These are phyloP conservation scores for Odobenus rosmarus DNA, from an alignment of 2,113 vertebrate genomes.

Conservation along the genomic window DNA sequence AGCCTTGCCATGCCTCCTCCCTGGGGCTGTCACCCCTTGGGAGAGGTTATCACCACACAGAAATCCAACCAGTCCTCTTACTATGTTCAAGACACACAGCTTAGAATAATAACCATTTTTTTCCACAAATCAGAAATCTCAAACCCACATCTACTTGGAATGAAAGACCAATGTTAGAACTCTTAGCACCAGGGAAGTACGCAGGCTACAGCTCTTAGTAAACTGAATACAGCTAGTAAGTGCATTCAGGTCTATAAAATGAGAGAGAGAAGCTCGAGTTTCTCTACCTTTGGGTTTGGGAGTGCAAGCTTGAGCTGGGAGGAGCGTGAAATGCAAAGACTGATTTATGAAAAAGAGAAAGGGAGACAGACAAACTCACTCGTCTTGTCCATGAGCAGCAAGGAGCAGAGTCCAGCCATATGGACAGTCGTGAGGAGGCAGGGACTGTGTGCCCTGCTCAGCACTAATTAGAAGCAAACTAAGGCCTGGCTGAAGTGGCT, in stretches of 20 bases:
- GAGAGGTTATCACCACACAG: slow-evolving; percentile 36
- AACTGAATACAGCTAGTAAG: background rate
- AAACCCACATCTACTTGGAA: slow-evolving; percentile 48
- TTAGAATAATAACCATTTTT: slow-evolving; percentile 65
- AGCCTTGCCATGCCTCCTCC: background rate
- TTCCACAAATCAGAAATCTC: slow-evolving; percentile 17
- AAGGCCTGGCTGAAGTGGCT: slow-evolving; percentile 59
- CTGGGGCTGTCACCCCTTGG: slow-evolving; percentile 41
- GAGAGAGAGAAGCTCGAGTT: background rate
- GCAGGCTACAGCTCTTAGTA: slow-evolving; percentile 20
- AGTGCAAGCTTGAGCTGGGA: background rate
- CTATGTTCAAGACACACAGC: background rate
- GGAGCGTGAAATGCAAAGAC: background rate
- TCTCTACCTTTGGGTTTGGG: background rate
- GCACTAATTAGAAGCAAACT: slow-evolving; percentile 13
- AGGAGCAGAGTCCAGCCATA: slow-evolving; percentile 62
- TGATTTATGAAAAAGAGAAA: background rate
- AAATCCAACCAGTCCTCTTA: slow-evolving; percentile 46
- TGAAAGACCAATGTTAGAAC: slow-evolving; percentile 48
- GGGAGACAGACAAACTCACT: background rate
- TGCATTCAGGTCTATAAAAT: background rate
- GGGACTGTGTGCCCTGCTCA: slow-evolving; percentile 22
- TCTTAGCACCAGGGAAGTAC: background rate
- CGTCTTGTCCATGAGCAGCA: background rate
- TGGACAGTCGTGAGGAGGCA: slow-evolving; percentile 57